These are phyloP conservation scores for Laupala kohalensis DNA, from an alignment of 1,140 invertebrate genomes.

Conservation along the genomic window DNA sequence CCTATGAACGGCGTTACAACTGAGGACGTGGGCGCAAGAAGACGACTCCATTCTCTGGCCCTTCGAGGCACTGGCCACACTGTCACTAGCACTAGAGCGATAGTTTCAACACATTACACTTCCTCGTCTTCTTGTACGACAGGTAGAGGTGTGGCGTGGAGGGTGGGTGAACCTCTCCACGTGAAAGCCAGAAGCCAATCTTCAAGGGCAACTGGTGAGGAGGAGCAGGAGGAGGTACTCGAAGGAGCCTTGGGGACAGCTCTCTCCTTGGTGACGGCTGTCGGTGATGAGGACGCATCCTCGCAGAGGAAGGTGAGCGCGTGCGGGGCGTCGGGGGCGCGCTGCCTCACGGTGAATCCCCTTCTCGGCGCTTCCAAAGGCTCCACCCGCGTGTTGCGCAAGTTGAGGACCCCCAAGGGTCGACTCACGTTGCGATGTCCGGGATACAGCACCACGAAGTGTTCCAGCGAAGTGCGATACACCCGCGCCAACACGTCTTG, in stretches of 20 bases:
- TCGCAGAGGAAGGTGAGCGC: slow-evolving; percentile 42
- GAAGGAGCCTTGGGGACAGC: too few species aligned
- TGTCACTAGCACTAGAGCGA: too few species aligned
- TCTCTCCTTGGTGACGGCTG: too few species aligned
- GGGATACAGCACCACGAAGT: slow-evolving; percentile 47
- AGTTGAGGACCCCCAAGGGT: slow-evolving; percentile 45
- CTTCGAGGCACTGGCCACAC: too few species aligned
- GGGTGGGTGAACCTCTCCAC: slow-evolving; percentile 31
- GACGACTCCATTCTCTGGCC: too few species aligned
- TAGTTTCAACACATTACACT: too few species aligned
- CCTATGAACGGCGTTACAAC: too few species aligned
- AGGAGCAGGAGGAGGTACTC: too few species aligned
- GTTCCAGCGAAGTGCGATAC: slow-evolving; percentile 48
- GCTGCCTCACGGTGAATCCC: slow-evolving; percentile 43
- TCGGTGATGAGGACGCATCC: neutral
- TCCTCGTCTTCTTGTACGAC: slow-evolving; percentile 48
- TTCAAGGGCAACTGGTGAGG: slow-evolving; percentile 41
- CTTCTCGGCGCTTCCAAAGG: slow-evolving; percentile 27
- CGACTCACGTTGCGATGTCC: slow-evolving; percentile 48
- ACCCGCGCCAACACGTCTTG: slow-evolving; percentile 48
- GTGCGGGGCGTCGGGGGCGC: slow-evolving; percentile 43
- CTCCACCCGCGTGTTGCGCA: slow-evolving; percentile 42
- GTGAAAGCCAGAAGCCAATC: slow-evolving; percentile 48
- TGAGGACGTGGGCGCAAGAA: too few species aligned
- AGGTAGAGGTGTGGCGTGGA: slow-evolving; percentile 42